Evolutionary conservation across 2,797 vertebrate genomes (phyloP).

Genomic region (Masticophis lateralis): DNA sequence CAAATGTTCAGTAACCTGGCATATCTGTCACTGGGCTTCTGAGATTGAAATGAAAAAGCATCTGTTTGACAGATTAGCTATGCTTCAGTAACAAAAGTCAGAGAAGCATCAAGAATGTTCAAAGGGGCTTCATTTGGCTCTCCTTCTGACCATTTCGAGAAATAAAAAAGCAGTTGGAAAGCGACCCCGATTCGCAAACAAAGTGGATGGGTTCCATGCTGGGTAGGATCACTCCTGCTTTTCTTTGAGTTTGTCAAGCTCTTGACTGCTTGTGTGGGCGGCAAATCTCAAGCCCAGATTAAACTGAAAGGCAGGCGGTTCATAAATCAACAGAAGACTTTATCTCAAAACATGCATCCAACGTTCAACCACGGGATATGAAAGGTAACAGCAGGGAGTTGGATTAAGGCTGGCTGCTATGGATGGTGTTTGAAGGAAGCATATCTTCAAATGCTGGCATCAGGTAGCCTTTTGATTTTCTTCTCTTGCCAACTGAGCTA

Average conservation of each 20-base stretch:
- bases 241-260: slow-evolving; percentile 25
- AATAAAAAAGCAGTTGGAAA: not conserved
- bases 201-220: slow-evolving; percentile 20
- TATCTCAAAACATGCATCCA: slow-evolving; percentile 39
- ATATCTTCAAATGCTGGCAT: not conserved
- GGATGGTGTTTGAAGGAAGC: slow-evolving; percentile 32
- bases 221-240: not conserved
- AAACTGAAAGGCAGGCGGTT: slow-evolving; percentile 17
- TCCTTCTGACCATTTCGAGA: not conserved
- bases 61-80: slow-evolving; percentile 18
- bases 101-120: slow-evolving; percentile 41
- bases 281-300: slow-evolving; percentile 20
- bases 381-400: slow-evolving; percentile 41
- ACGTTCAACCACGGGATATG: slow-evolving; percentile 38
- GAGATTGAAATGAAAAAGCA: not conserved
- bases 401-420: slow-evolving; percentile 37
- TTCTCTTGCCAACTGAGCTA: slow-evolving; percentile 31
- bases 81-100: slow-evolving; percentile 24
- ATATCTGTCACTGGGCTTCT: slow-evolving; percentile 26
- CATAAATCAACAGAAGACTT: slow-evolving; percentile 17
- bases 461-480: slow-evolving; percentile 32
- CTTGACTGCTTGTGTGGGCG: slow-evolving; percentile 13
- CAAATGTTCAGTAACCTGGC: not conserved
- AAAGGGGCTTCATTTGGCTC: slow-evolving; percentile 23
- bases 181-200: not conserved